Evolutionary conservation across 1,140 invertebrate genomes (phyloP).

Genomic region (Eulimnadia texana): DNA sequence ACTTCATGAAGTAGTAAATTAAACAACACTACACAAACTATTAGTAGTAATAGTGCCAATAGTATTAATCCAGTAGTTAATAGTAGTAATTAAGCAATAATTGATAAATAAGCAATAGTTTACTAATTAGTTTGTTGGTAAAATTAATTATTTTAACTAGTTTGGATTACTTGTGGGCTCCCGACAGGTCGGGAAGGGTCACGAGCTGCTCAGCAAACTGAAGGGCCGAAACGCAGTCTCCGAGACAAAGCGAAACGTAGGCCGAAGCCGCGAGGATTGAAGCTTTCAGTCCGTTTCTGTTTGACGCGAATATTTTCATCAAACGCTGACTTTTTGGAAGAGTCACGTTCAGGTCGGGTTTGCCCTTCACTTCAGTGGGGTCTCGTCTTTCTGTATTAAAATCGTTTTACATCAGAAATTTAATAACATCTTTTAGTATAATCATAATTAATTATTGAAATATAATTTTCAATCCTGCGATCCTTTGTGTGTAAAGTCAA

Average conservation of each 20-base stretch:
- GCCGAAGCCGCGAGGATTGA: slow-evolving; percentile 58
- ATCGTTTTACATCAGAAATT: no score
- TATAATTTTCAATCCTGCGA: no score
- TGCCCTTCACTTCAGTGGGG: not conserved
- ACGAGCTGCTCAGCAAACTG: slow-evolving; percentile 55
- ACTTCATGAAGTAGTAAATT: no score
- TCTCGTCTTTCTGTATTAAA: not conserved
- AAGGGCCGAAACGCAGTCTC: slow-evolving; percentile 66
- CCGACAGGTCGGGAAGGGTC: slow-evolving; percentile 44
- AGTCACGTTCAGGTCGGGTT: slow-evolving; percentile 6
- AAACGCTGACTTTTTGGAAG: not conserved
- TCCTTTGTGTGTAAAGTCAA: no score
- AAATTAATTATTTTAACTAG: no score
- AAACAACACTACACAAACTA: no score
- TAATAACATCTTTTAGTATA: no score
- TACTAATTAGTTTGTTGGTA: no score
- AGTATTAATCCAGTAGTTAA: slow-evolving; percentile 7
- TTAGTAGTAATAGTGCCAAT: no score
- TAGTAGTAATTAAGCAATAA: not conserved
- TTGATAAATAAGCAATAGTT: no score
- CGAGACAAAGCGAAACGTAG: slow-evolving; percentile 69
- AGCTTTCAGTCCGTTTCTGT: not conserved
- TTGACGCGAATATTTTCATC: not conserved
- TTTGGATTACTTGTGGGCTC: slow-evolving; percentile 46
- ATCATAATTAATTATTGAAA: no score